Base-by-base conservation (phyloP, 2,797 vertebrate species). In the Tokudaia muenninki region DNA sequence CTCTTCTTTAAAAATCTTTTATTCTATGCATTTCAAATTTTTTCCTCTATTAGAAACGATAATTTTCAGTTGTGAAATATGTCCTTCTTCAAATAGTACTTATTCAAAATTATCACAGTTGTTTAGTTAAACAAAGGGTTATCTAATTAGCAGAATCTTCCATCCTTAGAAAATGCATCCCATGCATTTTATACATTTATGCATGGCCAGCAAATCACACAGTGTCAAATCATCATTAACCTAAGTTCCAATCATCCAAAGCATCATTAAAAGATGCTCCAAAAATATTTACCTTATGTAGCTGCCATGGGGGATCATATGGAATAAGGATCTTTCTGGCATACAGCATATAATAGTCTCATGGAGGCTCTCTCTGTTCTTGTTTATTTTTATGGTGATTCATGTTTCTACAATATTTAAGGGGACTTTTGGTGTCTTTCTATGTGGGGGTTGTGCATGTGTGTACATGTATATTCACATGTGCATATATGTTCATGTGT, bases 211-310 rank as follows among this genome's bases (percentile, higher is more conserved):
- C 16, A 94, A 91, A 94, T 87, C 34, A 24, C n/a, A 88, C 79
- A 34, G 8, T 55, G n/a, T 59, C 44, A 91, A 86, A 80, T 83
- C 37, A 94, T 93, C 82, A 59, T 95, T 92, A 92, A 91, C n/a
- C 55, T 80, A 29, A 88, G 26, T 89, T 92, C 74, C 26, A 74
- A 91, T 34, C 47, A 75, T 84, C 10, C 59, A 21, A 57, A 81
- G 74, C 81, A 61, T 92, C 83, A 72, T 67, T 93, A 22, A 26
- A 96, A 83, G 34, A 67, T 80, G 26, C 4, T 52, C 26, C 6
- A n/a, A 92, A 92, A n/a, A 41, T 74, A 75, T 9, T 90, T 77
- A 93, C 21, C 26, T 77, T 87, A 55, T 78, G 9, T 16, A 55
- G 0, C 26, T 82, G 12, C 75, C 70, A 50, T 52, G 5, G 31